Conservation (phyloP, 2,888 invertebrate genomes). For the Hirtodrosophila cameraria region DNA sequence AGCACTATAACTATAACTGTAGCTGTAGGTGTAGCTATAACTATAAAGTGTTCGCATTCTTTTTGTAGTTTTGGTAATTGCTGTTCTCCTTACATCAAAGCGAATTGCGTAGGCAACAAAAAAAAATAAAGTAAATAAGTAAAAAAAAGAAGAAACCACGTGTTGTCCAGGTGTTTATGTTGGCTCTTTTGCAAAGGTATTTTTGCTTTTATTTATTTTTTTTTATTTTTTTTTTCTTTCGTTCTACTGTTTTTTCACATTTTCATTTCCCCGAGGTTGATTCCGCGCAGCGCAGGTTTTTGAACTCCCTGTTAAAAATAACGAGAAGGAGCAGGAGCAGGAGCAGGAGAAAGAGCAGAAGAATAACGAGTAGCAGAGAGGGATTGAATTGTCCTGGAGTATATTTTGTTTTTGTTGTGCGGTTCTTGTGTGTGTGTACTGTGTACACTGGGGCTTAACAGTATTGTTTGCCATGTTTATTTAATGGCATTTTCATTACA, state of each 20-base stretch:
- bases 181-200: slow-evolving; percentile 39
- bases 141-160: slow-evolving; percentile 53
- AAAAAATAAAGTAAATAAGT: neutral
- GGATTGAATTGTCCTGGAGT: slow-evolving; percentile 36
- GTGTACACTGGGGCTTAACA: slow-evolving; percentile 52
- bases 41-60: slow-evolving; percentile 37
- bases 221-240: slow-evolving; percentile 1
- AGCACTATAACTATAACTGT: slow-evolving; percentile 43
- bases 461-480: slow-evolving; percentile 66
- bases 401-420: slow-evolving; percentile 1
- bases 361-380: neutral
- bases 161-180: slow-evolving; percentile 75
- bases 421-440: slow-evolving; percentile 11
- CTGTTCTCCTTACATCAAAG: slow-evolving; percentile 62
- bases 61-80: slow-evolving; percentile 15
- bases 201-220: slow-evolving; percentile 6
- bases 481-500: slow-evolving; percentile 73
- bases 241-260: slow-evolving; percentile 10
- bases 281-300: slow-evolving; percentile 33
- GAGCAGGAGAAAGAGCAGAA: slow-evolving; percentile 1
- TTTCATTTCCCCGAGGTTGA: slow-evolving; percentile 36
- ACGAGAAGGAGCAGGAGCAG: slow-evolving; percentile 1
- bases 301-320: slow-evolving; percentile 25
- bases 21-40: slow-evolving; percentile 19
- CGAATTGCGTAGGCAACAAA: slow-evolving; percentile 42